phyloP scores from a whole-genome alignment of 2,113 vertebrate genomes.

The Oreochromis aureus region DNA sequence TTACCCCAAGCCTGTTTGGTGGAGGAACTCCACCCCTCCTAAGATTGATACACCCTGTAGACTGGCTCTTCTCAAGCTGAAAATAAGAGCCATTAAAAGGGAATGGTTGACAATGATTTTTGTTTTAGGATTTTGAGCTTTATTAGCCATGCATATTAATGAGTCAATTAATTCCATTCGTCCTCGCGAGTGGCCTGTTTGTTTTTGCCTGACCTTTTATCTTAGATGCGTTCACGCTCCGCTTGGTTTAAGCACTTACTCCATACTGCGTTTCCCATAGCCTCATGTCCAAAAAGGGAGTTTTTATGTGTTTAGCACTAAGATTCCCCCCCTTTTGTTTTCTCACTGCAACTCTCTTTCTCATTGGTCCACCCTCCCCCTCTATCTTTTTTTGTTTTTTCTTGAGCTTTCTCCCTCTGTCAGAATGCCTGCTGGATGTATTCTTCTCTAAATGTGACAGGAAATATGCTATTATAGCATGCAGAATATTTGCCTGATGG shows the following conservation, averaged over 20 bases:
- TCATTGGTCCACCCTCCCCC: conserved; percentile 37
- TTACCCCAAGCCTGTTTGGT: conserved; percentile 70
- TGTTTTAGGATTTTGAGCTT: conserved; percentile 78
- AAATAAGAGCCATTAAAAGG: conserved; percentile 77
- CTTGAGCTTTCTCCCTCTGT: conserved; percentile 31
- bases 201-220: conserved; percentile 85
- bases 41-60: conserved; percentile 73
- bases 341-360: conserved; percentile 10
- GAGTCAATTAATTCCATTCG: conserved; percentile 88
- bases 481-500: conserved; percentile 71
- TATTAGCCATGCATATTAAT: conserved; percentile 86
- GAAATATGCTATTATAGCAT: conserved; percentile 70
- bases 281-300: conserved; percentile 57
- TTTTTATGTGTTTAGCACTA: conserved; percentile 61
- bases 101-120: conserved; percentile 74
- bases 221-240: conserved; percentile 79
- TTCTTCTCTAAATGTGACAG: conserved; percentile 67
- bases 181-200: conserved; percentile 84
- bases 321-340: conserved; percentile 48
- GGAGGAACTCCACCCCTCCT: conserved; percentile 51
- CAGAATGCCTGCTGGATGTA: conserved; percentile 63
- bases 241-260: conserved; percentile 81
- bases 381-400: not conserved
- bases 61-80: conserved; percentile 73
- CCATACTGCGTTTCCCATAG: conserved; percentile 71